A percentile compares a stretch with the other conserved stretches of the same genome.
phyloP scores from a whole-genome alignment of 2,888 invertebrate genomes.

The Ornithoptera alexandrae region DNA sequence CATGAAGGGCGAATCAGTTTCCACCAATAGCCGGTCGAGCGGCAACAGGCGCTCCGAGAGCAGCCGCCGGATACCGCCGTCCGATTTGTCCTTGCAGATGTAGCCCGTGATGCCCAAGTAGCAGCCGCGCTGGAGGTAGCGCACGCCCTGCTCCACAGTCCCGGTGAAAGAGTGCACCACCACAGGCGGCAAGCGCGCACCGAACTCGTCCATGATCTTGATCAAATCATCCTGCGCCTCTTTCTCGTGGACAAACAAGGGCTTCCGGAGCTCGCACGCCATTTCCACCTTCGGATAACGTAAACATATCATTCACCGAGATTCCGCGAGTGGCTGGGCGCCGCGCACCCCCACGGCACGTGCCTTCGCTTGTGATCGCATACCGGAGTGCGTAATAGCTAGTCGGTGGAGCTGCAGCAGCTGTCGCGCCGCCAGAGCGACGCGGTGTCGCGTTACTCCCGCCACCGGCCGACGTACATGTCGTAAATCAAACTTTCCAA shows the following conservation, averaged over 20 bases:
- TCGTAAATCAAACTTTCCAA: too few species aligned
- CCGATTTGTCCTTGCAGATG: conserved; percentile 94
- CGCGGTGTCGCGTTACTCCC: too few species aligned
- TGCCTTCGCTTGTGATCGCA: too few species aligned
- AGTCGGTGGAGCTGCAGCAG: too few species aligned
- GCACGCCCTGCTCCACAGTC: conserved; percentile 87
- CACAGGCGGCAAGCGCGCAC: conserved; percentile 84
- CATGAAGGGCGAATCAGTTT: conserved; percentile 98
- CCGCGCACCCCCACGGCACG: too few species aligned
- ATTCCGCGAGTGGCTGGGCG: too few species aligned
- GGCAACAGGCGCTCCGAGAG: conserved; percentile 90
- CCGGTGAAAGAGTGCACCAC: conserved; percentile 96
- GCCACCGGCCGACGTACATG: too few species aligned
- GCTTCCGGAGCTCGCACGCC: conserved; percentile 92
- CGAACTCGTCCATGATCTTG: conserved; percentile 81
- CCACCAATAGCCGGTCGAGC: conserved; percentile 90
- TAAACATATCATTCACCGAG: too few species aligned
- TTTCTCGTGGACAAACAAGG: conserved; percentile 94
- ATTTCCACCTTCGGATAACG: conserved; percentile 82
- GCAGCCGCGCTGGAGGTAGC: conserved; percentile 90
- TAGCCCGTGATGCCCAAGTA: conserved; percentile 90
- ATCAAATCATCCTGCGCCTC: conserved; percentile 93
- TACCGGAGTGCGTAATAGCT: too few species aligned
- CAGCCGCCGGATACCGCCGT: conserved; percentile 91
- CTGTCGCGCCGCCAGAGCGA: too few species aligned